Evolutionary conservation across 2,888 invertebrate genomes (phyloP).

Genomic region (Cepaea hortensis): DNA sequence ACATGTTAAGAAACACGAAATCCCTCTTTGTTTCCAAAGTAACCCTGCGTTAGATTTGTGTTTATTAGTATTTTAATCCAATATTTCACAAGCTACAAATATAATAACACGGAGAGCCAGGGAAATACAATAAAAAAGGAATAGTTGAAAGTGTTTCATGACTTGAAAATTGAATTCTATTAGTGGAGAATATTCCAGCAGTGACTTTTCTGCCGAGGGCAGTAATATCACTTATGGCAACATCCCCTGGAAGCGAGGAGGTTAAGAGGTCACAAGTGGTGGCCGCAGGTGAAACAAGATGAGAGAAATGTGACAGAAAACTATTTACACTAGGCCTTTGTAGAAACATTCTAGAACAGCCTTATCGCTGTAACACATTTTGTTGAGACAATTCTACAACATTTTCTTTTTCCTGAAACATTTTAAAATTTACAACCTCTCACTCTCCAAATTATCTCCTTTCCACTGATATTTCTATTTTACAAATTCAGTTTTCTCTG

Average conservation of each 20-base stretch:
- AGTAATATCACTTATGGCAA: conserved; percentile 11
- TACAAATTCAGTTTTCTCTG: background rate
- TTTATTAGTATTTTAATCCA: background rate
- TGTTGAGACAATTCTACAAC: no score
- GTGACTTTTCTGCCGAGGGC: background rate
- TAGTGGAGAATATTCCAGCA: conserved; percentile 18
- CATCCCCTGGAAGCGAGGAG: background rate
- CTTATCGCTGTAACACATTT: no score
- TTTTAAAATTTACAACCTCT: background rate
- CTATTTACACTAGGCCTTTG: background rate
- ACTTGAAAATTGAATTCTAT: conserved; percentile 13
- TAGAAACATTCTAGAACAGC: background rate
- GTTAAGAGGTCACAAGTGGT: background rate
- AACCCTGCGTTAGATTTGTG: background rate
- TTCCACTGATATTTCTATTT: background rate
- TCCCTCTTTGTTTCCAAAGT: background rate
- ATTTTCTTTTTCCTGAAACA: background rate
- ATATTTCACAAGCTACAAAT: background rate
- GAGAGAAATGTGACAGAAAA: background rate
- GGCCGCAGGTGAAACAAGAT: background rate
- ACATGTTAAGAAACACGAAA: background rate
- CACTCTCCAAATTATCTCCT: no score
- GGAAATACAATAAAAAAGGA: conserved; percentile 3
- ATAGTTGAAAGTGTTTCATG: background rate
- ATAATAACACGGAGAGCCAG: background rate